Base-by-base conservation (phyloP, 2,888 invertebrate genomes). In the Ptychoptera albimana region DNA sequence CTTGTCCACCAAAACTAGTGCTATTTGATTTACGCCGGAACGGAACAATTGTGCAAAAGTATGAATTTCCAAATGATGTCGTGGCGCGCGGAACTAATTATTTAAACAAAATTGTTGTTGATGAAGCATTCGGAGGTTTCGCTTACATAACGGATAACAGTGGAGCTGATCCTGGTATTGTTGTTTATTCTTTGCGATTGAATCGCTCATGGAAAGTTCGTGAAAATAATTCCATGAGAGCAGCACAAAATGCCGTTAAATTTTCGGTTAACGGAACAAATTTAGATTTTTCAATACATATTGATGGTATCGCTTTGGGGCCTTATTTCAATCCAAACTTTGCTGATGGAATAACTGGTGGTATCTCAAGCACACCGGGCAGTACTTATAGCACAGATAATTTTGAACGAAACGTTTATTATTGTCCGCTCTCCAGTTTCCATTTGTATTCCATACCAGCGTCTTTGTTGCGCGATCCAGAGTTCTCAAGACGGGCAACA, bases 71-170 rank as follows among this genome's bases (percentile, higher is more conserved):
- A 0, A 55, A 68, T 8, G 68, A 73, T 16, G 72, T 79, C 8
- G 74, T 75, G 1, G 68, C 71, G 15, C 63, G 64, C 1, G 70
- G 71, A 36, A 70, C 69, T 1, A 76, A 75, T 35, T 76, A 77
- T 52, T 60, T 84, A 39, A 81, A 81, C 56, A 83, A 83, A 57
- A 68, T 84, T 39, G 83, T 82, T 1, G 65, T 84, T 16, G 82
- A 82, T 55, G 73, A 77, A 55, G 75, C 77, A 45, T 77, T 77
- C 53, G 70, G 71, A 15, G 72, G 71, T 29, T 75, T 71, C 56
- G 82, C 80, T 1, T 83, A 82, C 55, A 82, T 83, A 34, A 78
- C 79, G 1, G 83, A 82, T 60, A 77, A 75, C 54, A 75, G 76
- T 55, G 72, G 70, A 2, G 64, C 65, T 1, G 78, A 80, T 62